Evolutionary conservation across 2,113 vertebrate species (phyloP), one percentile per base, ranked within the genome.

Genomic region (Lophius piscatorius): DNA sequence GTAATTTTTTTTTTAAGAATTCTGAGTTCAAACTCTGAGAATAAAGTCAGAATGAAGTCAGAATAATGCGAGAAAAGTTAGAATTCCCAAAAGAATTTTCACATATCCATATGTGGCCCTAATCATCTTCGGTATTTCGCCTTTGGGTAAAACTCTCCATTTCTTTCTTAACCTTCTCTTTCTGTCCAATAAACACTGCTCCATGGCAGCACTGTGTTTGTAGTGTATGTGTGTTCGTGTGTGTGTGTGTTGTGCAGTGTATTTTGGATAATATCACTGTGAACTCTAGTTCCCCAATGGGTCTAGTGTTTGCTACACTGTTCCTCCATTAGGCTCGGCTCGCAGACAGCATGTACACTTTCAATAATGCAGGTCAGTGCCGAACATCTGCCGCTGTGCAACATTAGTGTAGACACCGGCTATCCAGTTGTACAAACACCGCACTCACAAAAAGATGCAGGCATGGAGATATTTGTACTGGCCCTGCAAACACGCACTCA

Each of bases 321-420:
- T 72, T 81, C 74, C 71, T 83, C 76, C 71, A 80, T 87, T 78
- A 83, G 58, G 35, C n/a, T 65, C 5, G 4, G 48, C 80, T 65
- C 67, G 39, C 56, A 75, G 57, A 74, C 57, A 36, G 17, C 3
- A 14, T 70, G 77, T 59, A 71, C 38, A 29, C 64, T 47, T 55
- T 83, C 48, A 82, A 80, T 71, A 81, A 79, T 84, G 75, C 76
- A 84, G 70, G 49, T 51, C 52, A 23, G 60, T 47, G 65, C 29
- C 46, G 66, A 73, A 33, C 17, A 9, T 66, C 39, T 70, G 52
- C 52, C 44, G 3, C 51, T 42, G 33, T 67, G 54, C 56, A 58
- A 76, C 55, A 59, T 63, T 54, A 63, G 47, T 46, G 21, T 31
- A 54, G 61, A 63, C 16, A 9, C 8, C 26, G 28, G 18, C 29